Percentiles rank a stretch among this genome's conserved stretches.
phyloP scores from a whole-genome alignment of 2,888 invertebrate genomes.

The Platerodrilus igneus region DNA sequence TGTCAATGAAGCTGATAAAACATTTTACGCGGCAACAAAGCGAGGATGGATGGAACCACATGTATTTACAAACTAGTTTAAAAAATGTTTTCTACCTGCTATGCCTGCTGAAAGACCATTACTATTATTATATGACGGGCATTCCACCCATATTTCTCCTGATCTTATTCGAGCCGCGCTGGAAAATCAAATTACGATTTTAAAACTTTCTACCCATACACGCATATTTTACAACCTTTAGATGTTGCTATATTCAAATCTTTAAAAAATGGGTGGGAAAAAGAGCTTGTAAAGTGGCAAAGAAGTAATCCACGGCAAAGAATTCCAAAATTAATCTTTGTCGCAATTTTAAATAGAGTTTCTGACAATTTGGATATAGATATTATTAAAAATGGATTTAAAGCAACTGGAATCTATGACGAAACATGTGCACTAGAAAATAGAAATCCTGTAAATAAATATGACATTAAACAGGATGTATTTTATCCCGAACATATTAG shows the following conservation, averaged over 20 bases:
- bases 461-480: too few species aligned
- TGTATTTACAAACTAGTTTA: conserved; percentile 1
- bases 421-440: too few species aligned
- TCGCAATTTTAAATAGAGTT: too few species aligned
- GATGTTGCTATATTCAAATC: conserved; percentile 2
- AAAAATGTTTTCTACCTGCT: not conserved
- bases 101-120: not conserved
- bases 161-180: not conserved
- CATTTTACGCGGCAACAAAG: not conserved
- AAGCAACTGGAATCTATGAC: too few species aligned
- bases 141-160: not conserved
- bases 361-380: too few species aligned
- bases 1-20: not conserved
- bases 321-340: too few species aligned
- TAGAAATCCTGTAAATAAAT: too few species aligned
- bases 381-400: too few species aligned
- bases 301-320: too few species aligned
- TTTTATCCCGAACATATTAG: too few species aligned
- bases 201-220: conserved; percentile 2
- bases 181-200: not conserved
- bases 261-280: too few species aligned
- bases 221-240: not conserved
- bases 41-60: conserved; percentile 1
- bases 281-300: too few species aligned
- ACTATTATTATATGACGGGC: conserved; percentile 1